Conservation (phyloP, 2,888 invertebrate genomes). For the Trichogramma dendrolimi region DNA sequence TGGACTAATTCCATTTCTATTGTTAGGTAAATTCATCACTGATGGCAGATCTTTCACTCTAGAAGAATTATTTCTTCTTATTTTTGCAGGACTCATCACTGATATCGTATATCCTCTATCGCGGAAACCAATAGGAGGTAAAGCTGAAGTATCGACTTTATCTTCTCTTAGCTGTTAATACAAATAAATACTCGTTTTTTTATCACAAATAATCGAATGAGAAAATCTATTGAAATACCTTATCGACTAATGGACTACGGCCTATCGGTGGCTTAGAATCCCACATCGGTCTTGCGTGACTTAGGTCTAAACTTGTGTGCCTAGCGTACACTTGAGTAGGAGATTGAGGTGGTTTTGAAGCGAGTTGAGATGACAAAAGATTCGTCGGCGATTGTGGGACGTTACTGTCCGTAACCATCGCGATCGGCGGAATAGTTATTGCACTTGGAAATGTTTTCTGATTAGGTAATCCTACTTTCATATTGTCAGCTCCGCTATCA, state of each 20-base stretch:
- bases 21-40: slow-evolving; percentile 24
- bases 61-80: slow-evolving; percentile 47
- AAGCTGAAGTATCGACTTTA: slow-evolving; percentile 47
- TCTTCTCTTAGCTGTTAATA: slow-evolving; percentile 43
- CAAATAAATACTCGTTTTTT: not conserved
- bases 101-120: slow-evolving; percentile 80
- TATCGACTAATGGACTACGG: slow-evolving; percentile 42
- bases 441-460: slow-evolving; percentile 55
- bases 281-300: slow-evolving; percentile 39
- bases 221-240: slow-evolving; percentile 32
- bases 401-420: slow-evolving; percentile 46
- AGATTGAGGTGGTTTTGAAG: slow-evolving; percentile 62
- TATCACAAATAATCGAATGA: not conserved
- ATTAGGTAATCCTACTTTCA: slow-evolving; percentile 53
- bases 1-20: slow-evolving; percentile 75
- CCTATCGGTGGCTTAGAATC: slow-evolving; percentile 49
- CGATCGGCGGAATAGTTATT: slow-evolving; percentile 44
- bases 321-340: slow-evolving; percentile 61
- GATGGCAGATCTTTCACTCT: slow-evolving; percentile 51
- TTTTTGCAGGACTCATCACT: slow-evolving; percentile 72
- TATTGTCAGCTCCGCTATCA: slow-evolving; percentile 51
- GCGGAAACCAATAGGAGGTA: slow-evolving; percentile 52
- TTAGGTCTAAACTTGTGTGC: slow-evolving; percentile 47
- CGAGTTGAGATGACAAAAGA: slow-evolving; percentile 36
- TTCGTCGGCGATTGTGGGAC: slow-evolving; percentile 40